A percentile compares a stretch with the other conserved stretches of the same genome.
phyloP scores from a whole-genome alignment of 1,140 invertebrate genomes.

The Brachionus plicatilis region DNA sequence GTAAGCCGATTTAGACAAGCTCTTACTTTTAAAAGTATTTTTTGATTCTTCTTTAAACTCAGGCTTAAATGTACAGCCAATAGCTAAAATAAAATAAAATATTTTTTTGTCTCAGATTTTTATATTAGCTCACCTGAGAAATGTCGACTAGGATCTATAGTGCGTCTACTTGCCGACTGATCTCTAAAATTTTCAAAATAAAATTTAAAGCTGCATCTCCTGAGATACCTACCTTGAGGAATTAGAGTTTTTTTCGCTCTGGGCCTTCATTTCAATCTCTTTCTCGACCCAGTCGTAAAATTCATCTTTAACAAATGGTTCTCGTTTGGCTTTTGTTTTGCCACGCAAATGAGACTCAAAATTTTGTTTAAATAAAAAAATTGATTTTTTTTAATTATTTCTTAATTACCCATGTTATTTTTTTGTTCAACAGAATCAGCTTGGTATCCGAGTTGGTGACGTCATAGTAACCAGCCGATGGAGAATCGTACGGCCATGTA shows the following conservation, averaged over 20 bases:
- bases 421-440: slow-evolving; percentile 2
- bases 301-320: slow-evolving; percentile 24
- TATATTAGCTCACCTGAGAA: not conserved
- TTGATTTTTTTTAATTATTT: not conserved
- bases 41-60: not conserved
- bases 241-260: not conserved
- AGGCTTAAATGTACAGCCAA: slow-evolving; percentile 14
- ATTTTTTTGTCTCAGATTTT: not conserved
- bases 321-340: slow-evolving; percentile 12
- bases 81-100: not conserved
- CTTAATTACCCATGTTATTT: slow-evolving; percentile 7
- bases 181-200: not conserved
- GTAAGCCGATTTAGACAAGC: not conserved
- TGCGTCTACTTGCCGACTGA: not conserved
- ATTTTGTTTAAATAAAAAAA: not conserved
- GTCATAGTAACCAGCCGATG: slow-evolving; percentile 32
- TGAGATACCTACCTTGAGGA: not conserved
- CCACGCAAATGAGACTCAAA: slow-evolving; percentile 1
- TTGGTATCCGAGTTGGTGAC: slow-evolving; percentile 21
- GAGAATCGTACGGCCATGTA: slow-evolving; percentile 11
- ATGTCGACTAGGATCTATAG: not conserved
- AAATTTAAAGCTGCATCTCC: not conserved
- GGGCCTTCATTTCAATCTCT: slow-evolving; percentile 26
- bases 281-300: slow-evolving; percentile 30
- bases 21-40: not conserved